Percentiles rank a stretch among this genome's conserved stretches.
Evolutionary conservation across 2,797 vertebrate genomes (phyloP).

Genomic region (Channa striata): DNA sequence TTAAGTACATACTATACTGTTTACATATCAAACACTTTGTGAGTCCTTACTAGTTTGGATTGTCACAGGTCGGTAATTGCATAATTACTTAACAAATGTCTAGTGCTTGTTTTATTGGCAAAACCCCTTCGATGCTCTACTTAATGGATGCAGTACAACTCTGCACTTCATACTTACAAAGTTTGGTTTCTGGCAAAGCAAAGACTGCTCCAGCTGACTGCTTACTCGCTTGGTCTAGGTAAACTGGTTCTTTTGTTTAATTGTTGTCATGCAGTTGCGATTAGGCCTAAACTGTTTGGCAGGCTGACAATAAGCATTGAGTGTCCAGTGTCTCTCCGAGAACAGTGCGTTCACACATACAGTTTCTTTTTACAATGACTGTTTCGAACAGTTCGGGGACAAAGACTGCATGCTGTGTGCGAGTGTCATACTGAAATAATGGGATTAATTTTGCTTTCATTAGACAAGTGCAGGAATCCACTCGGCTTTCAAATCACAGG

Average conservation of each 20-base stretch:
- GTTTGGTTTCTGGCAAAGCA: neutral
- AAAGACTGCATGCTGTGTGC: constrained; percentile 35
- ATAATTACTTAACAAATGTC: neutral
- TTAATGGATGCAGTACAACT: neutral
- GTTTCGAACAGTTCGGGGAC: constrained; percentile 53
- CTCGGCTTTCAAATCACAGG: constrained; percentile 48
- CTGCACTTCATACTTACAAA: constrained; percentile 13
- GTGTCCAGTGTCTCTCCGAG: constrained; percentile 38
- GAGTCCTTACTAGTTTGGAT: too few species aligned
- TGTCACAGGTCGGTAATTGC: neutral
- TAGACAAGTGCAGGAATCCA: constrained; percentile 50
- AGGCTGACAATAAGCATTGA: constrained; percentile 50
- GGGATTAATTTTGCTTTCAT: constrained; percentile 72
- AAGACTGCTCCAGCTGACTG: constrained; percentile 13
- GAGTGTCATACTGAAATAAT: constrained; percentile 63
- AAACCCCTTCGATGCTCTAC: too few species aligned
- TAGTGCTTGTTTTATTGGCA: too few species aligned
- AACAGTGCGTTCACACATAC: constrained; percentile 34
- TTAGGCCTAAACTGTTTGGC: constrained; percentile 29
- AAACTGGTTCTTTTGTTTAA: constrained; percentile 21
- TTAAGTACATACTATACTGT: too few species aligned
- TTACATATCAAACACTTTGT: too few species aligned
- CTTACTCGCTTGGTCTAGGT: constrained; percentile 11
- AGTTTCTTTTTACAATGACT: constrained; percentile 41
- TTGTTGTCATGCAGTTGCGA: constrained; percentile 31